Conservation (phyloP, 2,113 vertebrate species). For the Saccopteryx leptura region DNA sequence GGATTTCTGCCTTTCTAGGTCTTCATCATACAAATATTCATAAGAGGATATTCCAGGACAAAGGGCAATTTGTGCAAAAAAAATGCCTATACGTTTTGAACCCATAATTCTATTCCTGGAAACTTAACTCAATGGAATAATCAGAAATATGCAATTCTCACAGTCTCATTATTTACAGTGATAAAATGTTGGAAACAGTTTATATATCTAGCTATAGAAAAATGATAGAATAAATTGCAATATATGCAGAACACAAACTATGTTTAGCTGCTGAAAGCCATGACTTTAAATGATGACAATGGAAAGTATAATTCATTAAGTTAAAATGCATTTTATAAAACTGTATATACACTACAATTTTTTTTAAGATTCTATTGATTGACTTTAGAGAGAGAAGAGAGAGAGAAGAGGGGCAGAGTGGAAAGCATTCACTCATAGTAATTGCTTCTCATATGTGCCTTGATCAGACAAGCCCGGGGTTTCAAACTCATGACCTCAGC, state of each 20-base stretch:
- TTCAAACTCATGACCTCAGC: too few relatives aligned
- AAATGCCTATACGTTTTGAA: not conserved
- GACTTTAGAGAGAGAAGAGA: too few relatives aligned
- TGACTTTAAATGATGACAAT: not conserved
- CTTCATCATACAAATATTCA: too few relatives aligned
- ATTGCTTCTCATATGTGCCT: too few relatives aligned
- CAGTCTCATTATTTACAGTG: not conserved
- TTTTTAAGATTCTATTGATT: too few relatives aligned
- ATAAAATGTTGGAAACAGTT: not conserved
- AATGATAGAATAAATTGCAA: not conserved
- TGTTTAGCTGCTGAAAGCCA: not conserved
- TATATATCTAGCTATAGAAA: not conserved
- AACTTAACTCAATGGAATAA: not conserved
- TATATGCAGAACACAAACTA: not conserved
- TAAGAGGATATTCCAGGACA: too few relatives aligned
- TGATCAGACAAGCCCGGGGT: too few relatives aligned
- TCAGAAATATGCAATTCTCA: not conserved
- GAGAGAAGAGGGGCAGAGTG: too few relatives aligned
- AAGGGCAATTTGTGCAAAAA: not conserved
- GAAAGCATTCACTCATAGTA: too few relatives aligned
- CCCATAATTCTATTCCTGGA: not conserved
- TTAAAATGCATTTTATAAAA: constrained; percentile 24
- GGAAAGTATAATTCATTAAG: not conserved
- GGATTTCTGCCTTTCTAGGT: too few relatives aligned
- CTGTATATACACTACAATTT: not conserved